Base-by-base conservation (phyloP, 1,140 invertebrate species). In the Ostrea edulis region DNA sequence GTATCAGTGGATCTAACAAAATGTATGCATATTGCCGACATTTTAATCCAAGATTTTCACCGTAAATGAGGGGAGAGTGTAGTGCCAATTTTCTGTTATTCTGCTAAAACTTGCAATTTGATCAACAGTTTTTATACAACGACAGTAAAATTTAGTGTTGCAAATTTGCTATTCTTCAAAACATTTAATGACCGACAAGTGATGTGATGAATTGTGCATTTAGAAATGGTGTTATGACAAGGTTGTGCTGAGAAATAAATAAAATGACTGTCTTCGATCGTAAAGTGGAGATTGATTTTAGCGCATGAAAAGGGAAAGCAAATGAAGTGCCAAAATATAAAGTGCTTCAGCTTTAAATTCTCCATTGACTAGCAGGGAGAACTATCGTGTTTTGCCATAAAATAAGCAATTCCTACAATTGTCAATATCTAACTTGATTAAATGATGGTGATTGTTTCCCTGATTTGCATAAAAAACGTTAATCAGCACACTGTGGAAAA, bases 361-460 rank as follows among this genome's bases (percentile, higher is more conserved):
- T 25, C 68, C 22, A 29, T 77, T 77, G 68, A 22, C 68, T 29
- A 29, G 68, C 4, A 22, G 9, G 25, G 68, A 77, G 68, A 77
- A 77, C 68, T 77, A 77, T 14, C 68, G 68, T 77, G 68, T 77
- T 77, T 35, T 29, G 68, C 12, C 25, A 77, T 77, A 77, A 77
- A 77, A 77, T 11, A 77, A 25, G 22, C 25, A 77, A 77, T 29
- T 77, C 68, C 68, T 77, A 25, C 68, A 25, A 77, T 77, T 77
- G 68, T 77, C 68, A 77, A 77, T 77, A 77, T 35, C 68, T 44
- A 77, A 77, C 68, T 77, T 77, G 68, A 77, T 77, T 77, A 77
- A 77, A 77, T 77, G 68, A 35, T 35, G 68, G 68, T 35, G 68
- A 77, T 77, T 29, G 68, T 77, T 25, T 77, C 25, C 68, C 68